Evolutionary conservation across 2,113 vertebrate genomes (phyloP).

Genomic region (Sinocyclocheilus anophthalmus): DNA sequence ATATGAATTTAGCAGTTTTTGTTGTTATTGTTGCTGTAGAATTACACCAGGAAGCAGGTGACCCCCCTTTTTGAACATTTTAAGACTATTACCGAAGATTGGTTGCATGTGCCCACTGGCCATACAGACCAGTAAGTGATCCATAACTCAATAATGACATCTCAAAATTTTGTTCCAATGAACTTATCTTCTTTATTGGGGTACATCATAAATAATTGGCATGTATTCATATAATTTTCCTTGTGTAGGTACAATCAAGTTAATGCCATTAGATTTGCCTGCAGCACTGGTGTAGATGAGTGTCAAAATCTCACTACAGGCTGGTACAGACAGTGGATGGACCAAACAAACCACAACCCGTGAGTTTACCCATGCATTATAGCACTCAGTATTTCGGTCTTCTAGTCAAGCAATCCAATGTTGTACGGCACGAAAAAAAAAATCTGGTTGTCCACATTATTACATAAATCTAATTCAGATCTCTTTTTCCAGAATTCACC

Average conservation of each 20-base stretch:
- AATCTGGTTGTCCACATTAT: neutral
- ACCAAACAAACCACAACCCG: fast-evolving
- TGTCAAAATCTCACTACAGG: slow-evolving; percentile 55
- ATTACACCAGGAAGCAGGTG: too few species aligned
- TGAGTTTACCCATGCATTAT: slow-evolving; percentile 64
- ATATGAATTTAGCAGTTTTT: too few species aligned
- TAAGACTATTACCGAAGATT: neutral
- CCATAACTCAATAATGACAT: too few species aligned
- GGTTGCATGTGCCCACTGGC: too few species aligned
- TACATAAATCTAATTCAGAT: neutral
- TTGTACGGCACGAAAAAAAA: neutral
- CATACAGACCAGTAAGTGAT: too few species aligned
- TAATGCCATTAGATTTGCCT: slow-evolving; percentile 83
- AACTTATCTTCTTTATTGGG: neutral
- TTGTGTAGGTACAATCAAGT: slow-evolving; percentile 82
- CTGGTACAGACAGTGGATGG: slow-evolving; percentile 67
- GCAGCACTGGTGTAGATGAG: slow-evolving; percentile 68
- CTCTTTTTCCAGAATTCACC: slow-evolving; percentile 74
- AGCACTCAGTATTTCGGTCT: neutral
- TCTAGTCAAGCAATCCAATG: neutral
- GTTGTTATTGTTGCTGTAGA: too few species aligned
- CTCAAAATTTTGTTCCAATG: neutral
- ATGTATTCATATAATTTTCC: neutral
- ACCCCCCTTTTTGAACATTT: neutral
- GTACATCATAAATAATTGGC: too few species aligned